Conservation (phyloP, 2,113 vertebrate species). For the zebrafish (Danio rerio) region DNA sequence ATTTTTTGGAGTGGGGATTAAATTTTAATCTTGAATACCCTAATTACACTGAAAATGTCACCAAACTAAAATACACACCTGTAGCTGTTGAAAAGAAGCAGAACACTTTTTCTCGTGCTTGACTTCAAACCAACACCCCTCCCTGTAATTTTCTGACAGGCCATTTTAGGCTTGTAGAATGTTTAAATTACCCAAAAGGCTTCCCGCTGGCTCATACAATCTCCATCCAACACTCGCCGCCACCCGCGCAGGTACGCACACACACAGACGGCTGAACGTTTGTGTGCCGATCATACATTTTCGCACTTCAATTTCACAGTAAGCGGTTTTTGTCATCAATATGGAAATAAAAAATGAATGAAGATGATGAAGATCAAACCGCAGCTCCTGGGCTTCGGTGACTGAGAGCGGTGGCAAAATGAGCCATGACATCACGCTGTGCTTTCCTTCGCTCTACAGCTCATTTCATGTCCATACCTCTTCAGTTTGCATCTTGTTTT, state of each 20-base stretch:
- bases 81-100: slow-evolving; percentile 6
- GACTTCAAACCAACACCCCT: slow-evolving; percentile 18
- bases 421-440: slow-evolving; percentile 32
- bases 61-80: neutral
- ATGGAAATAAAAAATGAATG: slow-evolving; percentile 45
- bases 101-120: slow-evolving; percentile 1
- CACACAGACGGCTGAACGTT: neutral
- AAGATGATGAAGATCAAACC: slow-evolving; percentile 38
- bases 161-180: slow-evolving; percentile 27
- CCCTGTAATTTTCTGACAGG: slow-evolving; percentile 2
- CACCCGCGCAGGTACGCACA: slow-evolving; percentile 1
- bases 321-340: slow-evolving; percentile 43
- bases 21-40: slow-evolving; percentile 30
- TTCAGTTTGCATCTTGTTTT: slow-evolving; percentile 13
- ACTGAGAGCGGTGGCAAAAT: slow-evolving; percentile 30
- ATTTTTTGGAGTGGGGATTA: slow-evolving; percentile 1
- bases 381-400: slow-evolving; percentile 13
- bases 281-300: slow-evolving; percentile 18
- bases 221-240: slow-evolving; percentile 13
- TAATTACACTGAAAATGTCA: neutral
- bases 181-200: slow-evolving; percentile 41
- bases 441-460: neutral
- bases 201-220: slow-evolving; percentile 24
- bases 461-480: neutral
- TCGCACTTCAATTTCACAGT: slow-evolving; percentile 38